Percentiles rank a stretch among this genome's conserved stretches.
Evolutionary conservation across 2,113 vertebrate genomes (phyloP).

Genomic region (Pterocles burchelli): DNA sequence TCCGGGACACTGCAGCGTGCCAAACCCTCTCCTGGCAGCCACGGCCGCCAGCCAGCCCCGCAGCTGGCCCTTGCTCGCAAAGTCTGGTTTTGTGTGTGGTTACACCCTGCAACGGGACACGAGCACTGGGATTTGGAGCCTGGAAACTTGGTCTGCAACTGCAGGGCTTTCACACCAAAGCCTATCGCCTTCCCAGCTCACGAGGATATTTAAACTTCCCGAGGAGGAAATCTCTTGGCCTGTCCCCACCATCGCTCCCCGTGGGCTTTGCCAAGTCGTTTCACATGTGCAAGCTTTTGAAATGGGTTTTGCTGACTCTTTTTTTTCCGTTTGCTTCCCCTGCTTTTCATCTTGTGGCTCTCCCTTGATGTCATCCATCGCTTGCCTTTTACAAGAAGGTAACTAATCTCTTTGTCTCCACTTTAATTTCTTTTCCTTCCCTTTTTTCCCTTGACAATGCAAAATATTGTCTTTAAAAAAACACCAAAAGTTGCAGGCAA

Average conservation of each 20-base stretch:
- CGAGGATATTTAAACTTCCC: not conserved
- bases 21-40: not conserved
- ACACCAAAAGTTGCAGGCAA: fast-evolving
- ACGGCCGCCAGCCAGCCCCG: not conserved
- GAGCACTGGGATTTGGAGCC: not conserved
- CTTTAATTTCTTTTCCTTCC: not conserved
- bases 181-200: not conserved
- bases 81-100: not conserved
- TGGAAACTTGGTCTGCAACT: not conserved
- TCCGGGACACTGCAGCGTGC: not conserved
- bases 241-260: not conserved
- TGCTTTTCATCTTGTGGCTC: not conserved
- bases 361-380: not conserved
- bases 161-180: not conserved
- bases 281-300: not conserved
- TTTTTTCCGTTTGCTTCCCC: not conserved
- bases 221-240: not conserved
- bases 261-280: not conserved
- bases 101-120: not conserved
- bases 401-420: not conserved
- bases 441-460: not conserved
- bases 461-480: not conserved
- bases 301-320: not conserved
- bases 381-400: constrained; percentile 12
- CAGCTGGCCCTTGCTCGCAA: not conserved